A percentile compares a stretch with the other conserved stretches of the same genome.
phyloP scores from a whole-genome alignment of 2,113 vertebrate species.

The Rhinopomastus cyanomelas region DNA sequence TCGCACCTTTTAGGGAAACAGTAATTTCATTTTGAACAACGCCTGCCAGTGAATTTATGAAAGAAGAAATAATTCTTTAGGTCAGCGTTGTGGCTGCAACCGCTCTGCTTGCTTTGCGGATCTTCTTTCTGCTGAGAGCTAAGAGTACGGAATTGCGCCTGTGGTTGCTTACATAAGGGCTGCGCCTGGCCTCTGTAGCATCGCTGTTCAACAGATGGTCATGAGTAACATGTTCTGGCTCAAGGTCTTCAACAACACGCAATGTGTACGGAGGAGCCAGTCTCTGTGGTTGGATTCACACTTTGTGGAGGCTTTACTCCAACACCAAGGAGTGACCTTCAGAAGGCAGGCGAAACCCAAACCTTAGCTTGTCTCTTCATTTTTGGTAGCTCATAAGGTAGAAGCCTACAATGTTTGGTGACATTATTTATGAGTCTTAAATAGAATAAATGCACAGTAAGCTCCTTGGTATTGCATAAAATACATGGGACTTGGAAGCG shows the following conservation, averaged over 20 bases:
- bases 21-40: background rate
- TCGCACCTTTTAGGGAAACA: background rate
- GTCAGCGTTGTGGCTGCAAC: background rate
- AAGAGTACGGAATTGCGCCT: background rate
- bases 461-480: background rate
- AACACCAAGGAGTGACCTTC: background rate
- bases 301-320: background rate
- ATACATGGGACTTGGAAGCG: background rate
- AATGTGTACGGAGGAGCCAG: background rate
- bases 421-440: background rate
- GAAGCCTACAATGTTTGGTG: background rate
- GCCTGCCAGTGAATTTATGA: background rate
- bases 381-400: background rate
- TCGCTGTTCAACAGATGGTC: background rate
- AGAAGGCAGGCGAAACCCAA: background rate
- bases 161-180: background rate
- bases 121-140: background rate
- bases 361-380: background rate
- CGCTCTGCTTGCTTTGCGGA: background rate
- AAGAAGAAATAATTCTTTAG: background rate
- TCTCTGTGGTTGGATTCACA: background rate
- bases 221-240: background rate
- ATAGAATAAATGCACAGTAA: slow-evolving; percentile 9
- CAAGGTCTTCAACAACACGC: background rate
- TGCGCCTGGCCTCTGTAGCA: background rate